These are phyloP conservation scores for Hypothenemus hampei DNA, from an alignment of 1,140 invertebrate genomes.

Conservation along the genomic window DNA sequence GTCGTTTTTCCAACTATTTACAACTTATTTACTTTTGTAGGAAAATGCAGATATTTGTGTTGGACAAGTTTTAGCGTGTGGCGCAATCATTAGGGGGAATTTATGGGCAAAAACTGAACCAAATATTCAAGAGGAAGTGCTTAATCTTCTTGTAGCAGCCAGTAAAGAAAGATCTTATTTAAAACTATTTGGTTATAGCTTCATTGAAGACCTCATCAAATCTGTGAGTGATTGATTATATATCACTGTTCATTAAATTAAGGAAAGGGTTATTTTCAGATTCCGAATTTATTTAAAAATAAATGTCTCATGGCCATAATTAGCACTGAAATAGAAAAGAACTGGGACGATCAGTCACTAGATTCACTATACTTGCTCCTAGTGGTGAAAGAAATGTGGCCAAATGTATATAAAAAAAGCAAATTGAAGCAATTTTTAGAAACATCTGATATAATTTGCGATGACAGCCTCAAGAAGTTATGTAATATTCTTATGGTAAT, in stretches of 20 bases:
- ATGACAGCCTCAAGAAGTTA: constrained; percentile 52
- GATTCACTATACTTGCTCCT: constrained; percentile 53
- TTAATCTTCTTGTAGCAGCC: constrained; percentile 52
- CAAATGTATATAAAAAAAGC: constrained; percentile 47
- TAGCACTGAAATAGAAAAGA: constrained; percentile 55
- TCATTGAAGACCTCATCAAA: constrained; percentile 56
- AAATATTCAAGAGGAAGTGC: constrained; percentile 52
- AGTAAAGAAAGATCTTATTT: constrained; percentile 61
- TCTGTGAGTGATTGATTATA: constrained; percentile 41
- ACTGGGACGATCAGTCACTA: constrained; percentile 49
- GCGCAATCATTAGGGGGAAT: constrained; percentile 59
- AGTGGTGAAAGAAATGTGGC: constrained; percentile 46
- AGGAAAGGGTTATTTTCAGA: constrained; percentile 41
- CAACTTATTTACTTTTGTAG: too few species aligned
- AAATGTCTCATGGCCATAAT: constrained; percentile 54
- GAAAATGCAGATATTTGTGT: constrained; percentile 63
- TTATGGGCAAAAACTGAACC: constrained; percentile 47
- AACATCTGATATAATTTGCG: constrained; percentile 50
- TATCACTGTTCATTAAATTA: background rate
- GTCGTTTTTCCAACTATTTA: too few species aligned
- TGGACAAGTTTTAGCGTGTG: constrained; percentile 62
- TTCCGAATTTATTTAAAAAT: constrained; percentile 50
- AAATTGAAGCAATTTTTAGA: constrained; percentile 54
- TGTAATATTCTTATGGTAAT: constrained; percentile 58
- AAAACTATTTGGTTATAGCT: constrained; percentile 51